Evolutionary conservation across 2,888 invertebrate species (phyloP), one percentile per base, ranked within the genome.

Genomic region (Callimorpha dominula): DNA sequence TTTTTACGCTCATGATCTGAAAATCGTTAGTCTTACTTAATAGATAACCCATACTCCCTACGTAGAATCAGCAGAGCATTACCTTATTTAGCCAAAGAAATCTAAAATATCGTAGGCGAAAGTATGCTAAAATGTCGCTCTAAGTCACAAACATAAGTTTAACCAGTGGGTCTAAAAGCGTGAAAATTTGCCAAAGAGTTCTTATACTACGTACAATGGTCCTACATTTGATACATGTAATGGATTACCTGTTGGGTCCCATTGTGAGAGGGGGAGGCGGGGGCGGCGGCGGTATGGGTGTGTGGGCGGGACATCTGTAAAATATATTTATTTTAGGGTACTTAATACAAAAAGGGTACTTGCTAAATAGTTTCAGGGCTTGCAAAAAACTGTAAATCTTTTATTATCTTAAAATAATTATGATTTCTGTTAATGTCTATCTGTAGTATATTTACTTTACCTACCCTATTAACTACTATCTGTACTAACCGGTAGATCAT

Each of bases 201-300:
- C 31, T 31, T 31, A 31, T 31, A 31, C 31, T 1, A 31, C 31
- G 11, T 20, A 31, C 31, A 31, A 40, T 60, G 46, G 14, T 7
- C 0, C 0, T 68, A 68, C 42, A 20, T 14, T 46, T 20, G 20
- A 31, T 60, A 43, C 20, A 68, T 54, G 0, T 43, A 43, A 40
- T 52, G 20, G 17, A 60, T 89, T 95, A 96, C 96, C 95, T 96
- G 92, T 95, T 93, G 78, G 94, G 95, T 80, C 95, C 93, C 89
- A 95, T 95, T 76, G 95, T 94, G 80, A 96, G 91, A 81, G 96
- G 95, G 86, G 96, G 95, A 81, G 96, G 95, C 82, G 97, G 96
- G 77, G 97, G 96, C 85, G 97, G 96, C 83, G 97, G 96, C 84
- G 96, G 96, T 87, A 96, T 96, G 81, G 96, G 96, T 79, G 95